A percentile compares a stretch with the other conserved stretches of the same genome.
These are phyloP conservation scores for Charina bottae DNA, from an alignment of 2,113 vertebrate species.

Conservation along the genomic window DNA sequence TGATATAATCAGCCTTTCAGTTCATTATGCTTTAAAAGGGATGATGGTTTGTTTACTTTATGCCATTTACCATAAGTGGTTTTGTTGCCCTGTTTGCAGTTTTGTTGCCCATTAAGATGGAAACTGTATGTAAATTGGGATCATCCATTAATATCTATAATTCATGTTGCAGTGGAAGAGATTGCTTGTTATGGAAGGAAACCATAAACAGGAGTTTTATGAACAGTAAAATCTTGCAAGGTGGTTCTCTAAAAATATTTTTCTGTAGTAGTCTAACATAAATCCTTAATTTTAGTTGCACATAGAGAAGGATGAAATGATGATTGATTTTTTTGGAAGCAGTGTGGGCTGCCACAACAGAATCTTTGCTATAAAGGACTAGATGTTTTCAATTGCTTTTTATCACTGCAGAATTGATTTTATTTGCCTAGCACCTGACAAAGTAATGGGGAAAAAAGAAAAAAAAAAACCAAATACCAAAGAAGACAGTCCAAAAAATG, in stretches of 20 bases:
- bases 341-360: constrained; percentile 65
- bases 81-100: constrained; percentile 63
- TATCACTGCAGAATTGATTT: constrained; percentile 72
- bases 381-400: constrained; percentile 75
- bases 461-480: constrained; percentile 27
- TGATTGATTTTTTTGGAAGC: constrained; percentile 69
- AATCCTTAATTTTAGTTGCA: constrained; percentile 73
- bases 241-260: constrained; percentile 67
- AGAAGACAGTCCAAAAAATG: constrained; percentile 10
- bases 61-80: constrained; percentile 57
- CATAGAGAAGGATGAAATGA: constrained; percentile 62
- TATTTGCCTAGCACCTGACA: constrained; percentile 69
- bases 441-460: constrained; percentile 41
- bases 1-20: constrained; percentile 16
- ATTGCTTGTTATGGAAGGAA: constrained; percentile 54
- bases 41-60: constrained; percentile 55
- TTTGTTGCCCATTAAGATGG: constrained; percentile 63
- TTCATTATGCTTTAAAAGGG: constrained; percentile 46
- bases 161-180: constrained; percentile 61
- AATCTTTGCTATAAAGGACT: constrained; percentile 71
- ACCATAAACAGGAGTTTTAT: constrained; percentile 54
- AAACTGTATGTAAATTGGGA: constrained; percentile 70
- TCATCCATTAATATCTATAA: constrained; percentile 64
- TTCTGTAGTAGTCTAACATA: constrained; percentile 63
- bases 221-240: constrained; percentile 61